Evolutionary conservation across 2,888 invertebrate genomes (phyloP).

Genomic region (Phalera bucephala): DNA sequence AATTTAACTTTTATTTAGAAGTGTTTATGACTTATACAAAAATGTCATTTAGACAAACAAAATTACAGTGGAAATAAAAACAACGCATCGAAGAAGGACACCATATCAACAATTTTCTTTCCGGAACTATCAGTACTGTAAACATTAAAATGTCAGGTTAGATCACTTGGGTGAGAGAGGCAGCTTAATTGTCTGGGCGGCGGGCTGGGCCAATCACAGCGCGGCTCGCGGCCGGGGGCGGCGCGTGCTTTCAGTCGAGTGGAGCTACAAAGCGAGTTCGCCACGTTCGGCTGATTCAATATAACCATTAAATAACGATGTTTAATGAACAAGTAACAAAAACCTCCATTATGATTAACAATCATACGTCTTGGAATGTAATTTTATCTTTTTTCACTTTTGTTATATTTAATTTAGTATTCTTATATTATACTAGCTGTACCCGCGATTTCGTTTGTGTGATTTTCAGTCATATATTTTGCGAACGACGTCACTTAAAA

Average conservation of each 20-base stretch:
- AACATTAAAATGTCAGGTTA: conserved; percentile 80
- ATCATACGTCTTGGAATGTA: neutral
- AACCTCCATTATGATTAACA: neutral
- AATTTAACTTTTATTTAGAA: too few relatives aligned
- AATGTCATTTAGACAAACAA: too few relatives aligned
- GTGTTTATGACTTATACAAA: too few relatives aligned
- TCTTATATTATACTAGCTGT: neutral
- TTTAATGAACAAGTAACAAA: conserved; percentile 19
- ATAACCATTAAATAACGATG: conserved; percentile 27
- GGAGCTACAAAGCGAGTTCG: conserved; percentile 75
- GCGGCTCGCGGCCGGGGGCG: conserved; percentile 55
- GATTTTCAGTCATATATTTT: too few relatives aligned
- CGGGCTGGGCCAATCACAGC: conserved; percentile 61
- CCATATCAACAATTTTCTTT: too few relatives aligned
- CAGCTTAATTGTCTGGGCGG: conserved; percentile 76
- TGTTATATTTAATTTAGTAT: too few relatives aligned
- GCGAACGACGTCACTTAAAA: too few relatives aligned
- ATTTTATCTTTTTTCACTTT: neutral
- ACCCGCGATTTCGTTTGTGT: too few relatives aligned
- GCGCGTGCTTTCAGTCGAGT: conserved; percentile 57
- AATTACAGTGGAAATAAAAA: too few relatives aligned
- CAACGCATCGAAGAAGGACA: too few relatives aligned
- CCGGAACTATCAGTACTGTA: conserved; percentile 52
- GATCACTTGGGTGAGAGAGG: conserved; percentile 56
- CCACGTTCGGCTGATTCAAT: conserved; percentile 39